Evolutionary conservation across 2,888 invertebrate species (phyloP), one percentile per base, ranked within the genome.

Genomic region (Vanessa cardui): DNA sequence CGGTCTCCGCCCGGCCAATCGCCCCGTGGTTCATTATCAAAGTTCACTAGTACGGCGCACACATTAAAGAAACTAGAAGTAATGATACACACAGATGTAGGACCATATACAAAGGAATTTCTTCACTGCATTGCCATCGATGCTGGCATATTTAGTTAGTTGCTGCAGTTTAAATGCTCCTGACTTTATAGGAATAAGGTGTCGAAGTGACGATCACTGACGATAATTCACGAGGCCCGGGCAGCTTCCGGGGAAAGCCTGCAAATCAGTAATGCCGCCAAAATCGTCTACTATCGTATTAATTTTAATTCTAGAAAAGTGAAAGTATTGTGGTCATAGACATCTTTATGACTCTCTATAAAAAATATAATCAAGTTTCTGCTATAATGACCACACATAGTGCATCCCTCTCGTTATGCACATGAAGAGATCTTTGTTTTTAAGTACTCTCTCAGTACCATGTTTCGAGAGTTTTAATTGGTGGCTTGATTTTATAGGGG

Each of bases 11-110:
- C 82, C 85, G 83, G 87, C 83, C 87, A 82, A 84, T 84, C 84
- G 83, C 85, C 87, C 83, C 83, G 78, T 80, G 85, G 92, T 92
- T 92, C 92, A 92, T 92, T 92, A 92, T 86, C 91, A 92, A 92
- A 91, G 92, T 92, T 92, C 92, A 92, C 87, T 90, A 88, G 89
- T 88, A 87, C 90, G 85, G 65, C 80, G 82, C 87, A 86, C 88
- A 88, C 87, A 83, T n/a, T 77, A 78, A 71, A 76, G 69, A 72
- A 62, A 46, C 50, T 50, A 33, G 58, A 12, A 39, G 33, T 20
- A 21, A 31, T 44, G 52, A 54, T 65, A 68, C 74, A 74, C 70
- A 71, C 73, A 77, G 31, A 74, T 71, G 76, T 80, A 79, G 79
- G 50, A 69, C 84, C 82, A 79, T 58, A 62, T 68, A 74, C 15